Conservation (phyloP, 2,113 vertebrate species). For the Megaceryle maxima region DNA sequence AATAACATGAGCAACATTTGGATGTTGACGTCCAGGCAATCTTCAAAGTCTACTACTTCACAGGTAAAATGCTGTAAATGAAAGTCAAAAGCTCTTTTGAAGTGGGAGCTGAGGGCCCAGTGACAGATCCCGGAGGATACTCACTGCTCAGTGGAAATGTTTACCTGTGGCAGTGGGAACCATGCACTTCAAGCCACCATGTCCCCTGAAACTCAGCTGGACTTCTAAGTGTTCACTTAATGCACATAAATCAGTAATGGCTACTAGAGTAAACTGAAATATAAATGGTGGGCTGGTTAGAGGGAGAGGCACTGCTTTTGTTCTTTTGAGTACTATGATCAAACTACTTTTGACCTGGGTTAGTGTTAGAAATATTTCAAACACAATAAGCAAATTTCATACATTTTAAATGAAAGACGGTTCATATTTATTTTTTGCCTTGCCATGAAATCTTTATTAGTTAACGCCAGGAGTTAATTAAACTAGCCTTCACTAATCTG, state of each 20-base stretch:
- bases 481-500: conserved; percentile 45
- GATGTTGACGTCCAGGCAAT: not conserved
- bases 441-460: not conserved
- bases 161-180: not conserved
- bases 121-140: not conserved
- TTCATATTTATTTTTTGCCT: conserved; percentile 5
- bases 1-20: not conserved
- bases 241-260: not conserved
- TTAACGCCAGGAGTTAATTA: conserved; percentile 58
- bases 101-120: not conserved
- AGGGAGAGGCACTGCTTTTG: not conserved
- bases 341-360: not conserved
- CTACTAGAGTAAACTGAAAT: not conserved
- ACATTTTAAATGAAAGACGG: not conserved
- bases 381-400: not conserved
- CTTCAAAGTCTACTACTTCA: conserved; percentile 16
- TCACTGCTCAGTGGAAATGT: not conserved
- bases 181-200: not conserved
- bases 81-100: conserved; percentile 18
- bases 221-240: not conserved
- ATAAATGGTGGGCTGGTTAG: not conserved
- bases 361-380: not conserved
- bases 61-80: not conserved
- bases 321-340: accelerated
- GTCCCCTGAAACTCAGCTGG: not conserved